Percentiles rank a stretch among this genome's conserved stretches.
These are phyloP conservation scores for Hemithea aestivaria DNA, from an alignment of 2,888 invertebrate species.

Conservation along the genomic window DNA sequence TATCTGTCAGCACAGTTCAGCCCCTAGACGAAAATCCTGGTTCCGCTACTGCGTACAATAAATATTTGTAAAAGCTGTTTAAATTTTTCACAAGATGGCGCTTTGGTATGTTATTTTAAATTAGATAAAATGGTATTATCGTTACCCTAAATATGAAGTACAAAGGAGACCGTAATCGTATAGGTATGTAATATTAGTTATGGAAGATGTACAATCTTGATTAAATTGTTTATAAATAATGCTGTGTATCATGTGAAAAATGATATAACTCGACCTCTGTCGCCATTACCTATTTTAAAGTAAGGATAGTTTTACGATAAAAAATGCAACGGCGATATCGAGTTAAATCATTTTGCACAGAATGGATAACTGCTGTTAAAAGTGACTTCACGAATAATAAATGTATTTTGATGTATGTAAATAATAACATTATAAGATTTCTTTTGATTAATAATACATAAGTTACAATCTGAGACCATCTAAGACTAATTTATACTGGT, in stretches of 20 bases:
- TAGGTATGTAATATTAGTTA: conserved; percentile 29
- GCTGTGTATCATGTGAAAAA: too few species aligned
- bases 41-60: conserved; percentile 10
- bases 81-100: conserved; percentile 17
- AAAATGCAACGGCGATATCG: too few species aligned
- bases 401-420: conserved; percentile 2
- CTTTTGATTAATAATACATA: too few species aligned
- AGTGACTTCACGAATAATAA: conserved; percentile 1
- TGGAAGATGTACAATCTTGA: conserved; percentile 27
- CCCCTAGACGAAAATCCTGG: too few species aligned
- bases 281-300: too few species aligned
- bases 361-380: background rate
- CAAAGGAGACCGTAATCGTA: conserved; percentile 37
- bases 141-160: conserved; percentile 37
- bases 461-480: too few species aligned
- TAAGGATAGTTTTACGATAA: too few species aligned
- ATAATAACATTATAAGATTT: background rate
- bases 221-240: background rate
- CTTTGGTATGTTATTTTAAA: conserved; percentile 20
- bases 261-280: too few species aligned
- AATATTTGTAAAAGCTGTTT: conserved; percentile 15
- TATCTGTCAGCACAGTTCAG: too few species aligned
- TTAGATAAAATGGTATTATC: conserved; percentile 25
- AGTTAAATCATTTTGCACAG: too few species aligned
- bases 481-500: too few species aligned